Percentiles rank a stretch among this genome's conserved stretches.
Conservation (phyloP, 2,113 vertebrate genomes). For the Ariopsis seemanni region DNA sequence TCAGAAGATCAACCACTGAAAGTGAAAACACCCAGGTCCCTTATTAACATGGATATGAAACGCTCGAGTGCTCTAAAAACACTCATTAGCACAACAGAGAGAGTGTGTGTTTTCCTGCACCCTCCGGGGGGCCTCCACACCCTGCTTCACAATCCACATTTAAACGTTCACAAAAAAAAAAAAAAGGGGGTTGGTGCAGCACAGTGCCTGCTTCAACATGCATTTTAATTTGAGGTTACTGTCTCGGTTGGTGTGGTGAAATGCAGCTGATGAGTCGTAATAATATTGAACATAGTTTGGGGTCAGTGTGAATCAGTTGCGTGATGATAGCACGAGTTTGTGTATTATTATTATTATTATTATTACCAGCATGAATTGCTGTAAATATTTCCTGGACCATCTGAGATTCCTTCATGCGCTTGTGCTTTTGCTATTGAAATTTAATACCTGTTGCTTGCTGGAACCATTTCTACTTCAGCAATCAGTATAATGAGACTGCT, state of each 20-base stretch:
- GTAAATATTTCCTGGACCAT: background rate
- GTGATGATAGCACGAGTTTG: background rate
- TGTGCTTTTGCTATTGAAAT: background rate
- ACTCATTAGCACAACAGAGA: constrained; percentile 77
- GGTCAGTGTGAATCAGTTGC: background rate
- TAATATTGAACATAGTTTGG: background rate
- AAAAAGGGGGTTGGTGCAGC: constrained; percentile 15
- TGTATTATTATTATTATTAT: constrained; percentile 19
- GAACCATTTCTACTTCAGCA: constrained; percentile 18
- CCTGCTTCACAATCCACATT: constrained; percentile 68
- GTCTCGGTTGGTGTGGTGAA: constrained; percentile 26
- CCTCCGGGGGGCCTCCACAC: constrained; percentile 60
- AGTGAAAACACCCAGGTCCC: constrained; percentile 64
- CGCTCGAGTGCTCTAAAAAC: constrained; percentile 66
- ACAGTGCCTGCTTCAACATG: constrained; percentile 65
- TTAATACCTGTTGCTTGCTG: constrained; percentile 9
- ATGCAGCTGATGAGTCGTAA: background rate
- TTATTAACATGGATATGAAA: constrained; percentile 74
- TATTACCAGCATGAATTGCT: background rate
- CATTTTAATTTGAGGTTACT: constrained; percentile 44
- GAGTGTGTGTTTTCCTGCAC: constrained; percentile 59
- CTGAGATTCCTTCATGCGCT: background rate
- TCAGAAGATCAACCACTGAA: constrained; percentile 60
- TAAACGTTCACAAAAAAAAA: constrained; percentile 65
- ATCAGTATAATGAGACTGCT: constrained; percentile 36